Conservation (phyloP, 1,140 invertebrate genomes). For the Colletes latitarsis region DNA sequence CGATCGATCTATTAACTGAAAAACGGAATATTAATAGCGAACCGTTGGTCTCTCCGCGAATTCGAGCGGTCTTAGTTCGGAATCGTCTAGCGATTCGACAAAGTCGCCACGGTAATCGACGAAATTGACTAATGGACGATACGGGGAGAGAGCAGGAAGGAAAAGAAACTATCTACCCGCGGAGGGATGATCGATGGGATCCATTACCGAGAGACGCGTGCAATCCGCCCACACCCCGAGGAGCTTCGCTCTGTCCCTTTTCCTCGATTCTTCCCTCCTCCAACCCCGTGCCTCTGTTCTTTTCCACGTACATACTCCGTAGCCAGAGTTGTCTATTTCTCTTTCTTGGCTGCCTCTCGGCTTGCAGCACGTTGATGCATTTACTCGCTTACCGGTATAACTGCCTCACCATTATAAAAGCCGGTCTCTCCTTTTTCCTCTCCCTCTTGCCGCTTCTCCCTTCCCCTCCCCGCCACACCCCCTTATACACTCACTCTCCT, state of each 20-base stretch:
- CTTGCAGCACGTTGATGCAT: constrained; percentile 55
- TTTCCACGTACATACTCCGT: constrained; percentile 30
- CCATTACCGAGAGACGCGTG: constrained; percentile 72
- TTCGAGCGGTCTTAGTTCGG: background rate
- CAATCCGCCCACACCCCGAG: constrained; percentile 74
- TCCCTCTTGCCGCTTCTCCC: background rate
- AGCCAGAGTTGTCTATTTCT: constrained; percentile 41
- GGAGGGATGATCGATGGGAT: constrained; percentile 73
- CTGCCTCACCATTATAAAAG: constrained; percentile 61
- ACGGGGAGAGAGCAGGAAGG: constrained; percentile 54
- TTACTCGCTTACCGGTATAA: constrained; percentile 63
- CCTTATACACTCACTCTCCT: background rate
- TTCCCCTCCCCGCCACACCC: background rate
- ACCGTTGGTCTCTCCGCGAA: no score
- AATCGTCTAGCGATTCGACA: constrained; percentile 60
- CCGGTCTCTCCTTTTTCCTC: constrained; percentile 38
- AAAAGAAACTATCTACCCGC: constrained; percentile 64
- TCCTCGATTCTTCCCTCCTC: background rate
- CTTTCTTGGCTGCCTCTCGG: constrained; percentile 37
- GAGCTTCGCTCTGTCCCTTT: constrained; percentile 45
- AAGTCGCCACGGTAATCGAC: constrained; percentile 55
- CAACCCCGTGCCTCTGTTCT: constrained; percentile 1
- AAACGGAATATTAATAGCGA: no score
- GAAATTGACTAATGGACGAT: constrained; percentile 71
- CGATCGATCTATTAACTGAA: no score